Conservation (phyloP, 2,888 invertebrate genomes). For the Dyspetes luteomarginatus region DNA sequence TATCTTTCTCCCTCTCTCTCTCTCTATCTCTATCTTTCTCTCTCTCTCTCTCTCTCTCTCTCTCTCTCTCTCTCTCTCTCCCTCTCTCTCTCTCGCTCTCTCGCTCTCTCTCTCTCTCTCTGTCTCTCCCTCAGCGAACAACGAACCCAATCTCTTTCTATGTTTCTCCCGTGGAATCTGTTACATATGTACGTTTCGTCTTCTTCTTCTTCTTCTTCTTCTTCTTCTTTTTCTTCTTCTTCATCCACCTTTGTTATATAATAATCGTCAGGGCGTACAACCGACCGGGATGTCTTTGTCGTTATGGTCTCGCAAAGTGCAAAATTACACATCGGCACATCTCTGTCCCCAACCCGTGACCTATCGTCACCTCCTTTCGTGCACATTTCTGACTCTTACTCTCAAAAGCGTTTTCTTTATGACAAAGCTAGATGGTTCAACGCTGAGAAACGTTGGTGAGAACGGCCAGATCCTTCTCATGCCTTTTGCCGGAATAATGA, state of each 20-base stretch:
- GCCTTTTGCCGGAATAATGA: constrained; percentile 35
- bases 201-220: constrained; percentile 33
- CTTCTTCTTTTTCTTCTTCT: constrained; percentile 44
- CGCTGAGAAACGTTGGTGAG: constrained; percentile 16
- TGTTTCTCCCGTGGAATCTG: constrained; percentile 33
- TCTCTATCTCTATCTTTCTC: too few relatives aligned
- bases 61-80: constrained; percentile 58
- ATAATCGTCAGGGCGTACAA: constrained; percentile 53
- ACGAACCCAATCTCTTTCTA: too few relatives aligned
- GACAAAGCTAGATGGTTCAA: constrained; percentile 52
- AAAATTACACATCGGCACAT: constrained; percentile 63
- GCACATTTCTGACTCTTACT: constrained; percentile 45
- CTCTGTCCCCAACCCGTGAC: constrained; percentile 19
- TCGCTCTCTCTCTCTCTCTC: constrained; percentile 31
- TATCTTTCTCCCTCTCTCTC: constrained; percentile 67
- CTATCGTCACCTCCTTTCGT: constrained; percentile 12
- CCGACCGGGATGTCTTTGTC: constrained; percentile 63
- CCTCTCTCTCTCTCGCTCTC: constrained; percentile 68
- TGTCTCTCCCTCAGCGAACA: constrained; percentile 6
- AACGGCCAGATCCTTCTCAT: constrained; percentile 33
- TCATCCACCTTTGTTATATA: constrained; percentile 40
- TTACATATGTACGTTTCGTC: constrained; percentile 54
- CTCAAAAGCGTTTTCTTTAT: constrained; percentile 58
- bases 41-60: too few relatives aligned
- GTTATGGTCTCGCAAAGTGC: constrained; percentile 59